These are phyloP conservation scores for Junonia oenone DNA, from an alignment of 2,888 invertebrate species.

Conservation along the genomic window DNA sequence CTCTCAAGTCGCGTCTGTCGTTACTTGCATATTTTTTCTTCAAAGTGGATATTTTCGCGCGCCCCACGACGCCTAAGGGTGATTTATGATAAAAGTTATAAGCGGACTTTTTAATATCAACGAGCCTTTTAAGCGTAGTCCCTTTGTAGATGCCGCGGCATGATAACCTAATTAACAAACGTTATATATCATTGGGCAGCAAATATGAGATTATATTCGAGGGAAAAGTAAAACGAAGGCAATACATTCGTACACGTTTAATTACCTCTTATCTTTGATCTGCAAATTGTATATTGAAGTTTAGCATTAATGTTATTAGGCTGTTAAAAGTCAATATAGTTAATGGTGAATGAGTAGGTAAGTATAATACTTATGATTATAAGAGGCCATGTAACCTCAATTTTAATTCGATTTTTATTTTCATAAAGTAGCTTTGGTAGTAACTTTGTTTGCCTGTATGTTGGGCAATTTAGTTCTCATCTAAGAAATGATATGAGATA, in stretches of 20 bases:
- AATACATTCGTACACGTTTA: slow-evolving; percentile 42
- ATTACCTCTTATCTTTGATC: slow-evolving; percentile 56
- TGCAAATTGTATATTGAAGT: slow-evolving; percentile 46
- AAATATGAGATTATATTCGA: slow-evolving; percentile 58
- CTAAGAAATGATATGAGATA: no score
- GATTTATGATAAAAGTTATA: slow-evolving; percentile 76
- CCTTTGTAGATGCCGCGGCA: slow-evolving; percentile 71
- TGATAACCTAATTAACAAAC: slow-evolving; percentile 79
- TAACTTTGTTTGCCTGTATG: no score
- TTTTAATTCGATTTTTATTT: neutral
- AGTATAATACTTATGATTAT: neutral
- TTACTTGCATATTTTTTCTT: slow-evolving; percentile 78
- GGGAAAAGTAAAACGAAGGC: slow-evolving; percentile 29
- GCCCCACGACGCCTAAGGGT: slow-evolving; percentile 67
- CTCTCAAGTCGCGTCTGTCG: slow-evolving; percentile 69
- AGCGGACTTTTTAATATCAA: slow-evolving; percentile 75
- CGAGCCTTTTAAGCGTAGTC: slow-evolving; percentile 60
- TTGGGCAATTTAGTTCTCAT: no score
- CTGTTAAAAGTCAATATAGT: slow-evolving; percentile 6
- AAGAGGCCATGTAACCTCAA: neutral
- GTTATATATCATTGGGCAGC: slow-evolving; percentile 65
- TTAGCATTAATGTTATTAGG: slow-evolving; percentile 10
- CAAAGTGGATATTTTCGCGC: slow-evolving; percentile 65
- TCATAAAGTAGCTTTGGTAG: no score
- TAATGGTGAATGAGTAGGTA: neutral